Evolutionary conservation across 2,888 invertebrate genomes (phyloP), one percentile per base, ranked within the genome.

Genomic region (Aproaerema taeniolella): DNA sequence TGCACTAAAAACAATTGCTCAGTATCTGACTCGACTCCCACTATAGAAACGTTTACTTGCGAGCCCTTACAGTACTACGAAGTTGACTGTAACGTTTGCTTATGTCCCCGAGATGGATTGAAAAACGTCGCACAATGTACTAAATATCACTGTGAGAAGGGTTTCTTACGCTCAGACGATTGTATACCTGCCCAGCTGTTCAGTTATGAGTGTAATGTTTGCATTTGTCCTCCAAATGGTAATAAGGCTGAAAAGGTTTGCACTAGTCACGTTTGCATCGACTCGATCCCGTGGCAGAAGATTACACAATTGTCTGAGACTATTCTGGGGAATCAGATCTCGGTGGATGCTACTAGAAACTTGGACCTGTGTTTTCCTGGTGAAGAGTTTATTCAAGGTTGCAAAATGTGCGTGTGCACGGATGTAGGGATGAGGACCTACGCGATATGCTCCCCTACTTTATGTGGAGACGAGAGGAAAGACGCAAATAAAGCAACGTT

Each of bases 111-210:
- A 3, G 72, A 76, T 37, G 86, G 86, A 0, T 39, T 75, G 1
- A 83, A 83, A 49, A 83, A 85, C 41, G 63, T 85, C 0, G 69
- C 63, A 0, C 75, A 68, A 46, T 89, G 89, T 47, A 83, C 87
- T 0, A 75, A 78, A 40, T 73, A 75, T 45, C 56, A 67, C 2
- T 88, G 88, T 34, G 76, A 79, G 31, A 64, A 61, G 39, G 69
- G 55, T 40, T 73, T 69, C 20, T 43, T 83, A 10, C 63, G 83
- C 15, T 58, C 78, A 13, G 66, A 66, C 11, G 45, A 49, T 1
- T 85, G 85, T 38, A 45, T 55, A 1, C 66, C 86, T 0, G 81
- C 81, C 0, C 65, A 71, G 11, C 54, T 80, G 1, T 87, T 86
- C 42, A 76, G 73, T 34, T 67, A 74, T 2, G 73, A 68, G 13